Percentiles rank a stretch among this genome's conserved stretches.
These are phyloP conservation scores for Equus quagga DNA, from an alignment of 2,113 vertebrate genomes.

Conservation along the genomic window DNA sequence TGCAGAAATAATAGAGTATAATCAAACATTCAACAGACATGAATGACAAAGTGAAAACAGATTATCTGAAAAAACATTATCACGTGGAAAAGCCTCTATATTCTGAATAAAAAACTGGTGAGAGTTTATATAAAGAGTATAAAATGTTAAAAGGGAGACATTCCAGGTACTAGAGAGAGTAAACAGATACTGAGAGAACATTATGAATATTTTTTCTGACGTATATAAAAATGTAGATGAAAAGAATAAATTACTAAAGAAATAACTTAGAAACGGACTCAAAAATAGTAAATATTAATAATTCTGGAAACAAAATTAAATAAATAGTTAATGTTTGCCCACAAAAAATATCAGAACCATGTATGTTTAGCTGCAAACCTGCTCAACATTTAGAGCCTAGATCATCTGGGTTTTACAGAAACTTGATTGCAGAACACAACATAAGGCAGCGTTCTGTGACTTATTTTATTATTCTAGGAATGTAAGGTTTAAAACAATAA, in stretches of 20 bases:
- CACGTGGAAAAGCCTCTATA: neutral
- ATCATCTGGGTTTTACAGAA: neutral
- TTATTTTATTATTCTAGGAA: neutral
- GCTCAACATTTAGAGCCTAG: neutral
- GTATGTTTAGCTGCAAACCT: neutral
- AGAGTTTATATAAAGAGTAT: neutral
- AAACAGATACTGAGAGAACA: neutral
- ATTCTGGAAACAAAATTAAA: neutral
- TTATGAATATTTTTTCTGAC: neutral
- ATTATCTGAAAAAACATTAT: neutral
- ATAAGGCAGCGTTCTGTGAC: neutral
- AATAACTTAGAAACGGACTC: neutral
- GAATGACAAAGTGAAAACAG: neutral
- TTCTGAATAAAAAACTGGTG: neutral
- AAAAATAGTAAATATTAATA: neutral
- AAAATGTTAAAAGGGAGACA: neutral
- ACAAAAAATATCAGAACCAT: neutral
- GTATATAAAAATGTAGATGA: neutral
- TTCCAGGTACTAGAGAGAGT: neutral
- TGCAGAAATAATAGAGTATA: neutral
- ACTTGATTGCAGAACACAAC: neutral
- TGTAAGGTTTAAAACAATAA: neutral
- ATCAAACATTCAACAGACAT: neutral
- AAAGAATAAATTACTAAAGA: neutral
- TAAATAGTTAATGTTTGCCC: neutral